phyloP scores from a whole-genome alignment of 2,113 vertebrate genomes.

The Hydropotes inermis region DNA sequence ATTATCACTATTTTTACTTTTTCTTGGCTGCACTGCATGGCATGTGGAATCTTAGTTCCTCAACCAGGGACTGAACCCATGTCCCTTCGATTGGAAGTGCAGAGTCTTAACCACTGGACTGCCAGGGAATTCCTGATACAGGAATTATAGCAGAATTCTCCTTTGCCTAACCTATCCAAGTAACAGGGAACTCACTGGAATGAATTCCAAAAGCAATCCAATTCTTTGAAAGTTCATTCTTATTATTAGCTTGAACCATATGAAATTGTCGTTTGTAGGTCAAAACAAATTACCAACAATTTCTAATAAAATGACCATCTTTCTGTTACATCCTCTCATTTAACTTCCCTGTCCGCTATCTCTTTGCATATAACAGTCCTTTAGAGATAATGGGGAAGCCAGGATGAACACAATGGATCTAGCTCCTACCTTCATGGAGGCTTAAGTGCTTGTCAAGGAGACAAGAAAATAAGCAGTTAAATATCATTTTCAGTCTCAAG shows the following conservation, averaged over 20 bases:
- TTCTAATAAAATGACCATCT: background rate
- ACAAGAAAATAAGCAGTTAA: background rate
- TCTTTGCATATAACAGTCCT: background rate
- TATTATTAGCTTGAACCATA: background rate
- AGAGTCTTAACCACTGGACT: background rate
- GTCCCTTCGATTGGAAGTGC: background rate
- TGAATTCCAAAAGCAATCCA: background rate
- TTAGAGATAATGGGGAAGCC: background rate
- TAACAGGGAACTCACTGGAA: background rate
- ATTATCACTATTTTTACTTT: background rate
- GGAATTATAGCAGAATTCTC: background rate
- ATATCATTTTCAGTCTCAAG: background rate
- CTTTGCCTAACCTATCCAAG: background rate
- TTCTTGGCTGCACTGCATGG: background rate
- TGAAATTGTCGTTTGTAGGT: background rate
- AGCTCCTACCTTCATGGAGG: background rate
- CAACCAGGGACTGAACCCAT: background rate
- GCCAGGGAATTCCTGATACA: background rate
- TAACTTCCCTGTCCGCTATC: background rate
- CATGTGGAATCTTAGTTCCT: background rate
- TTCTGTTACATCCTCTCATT: background rate
- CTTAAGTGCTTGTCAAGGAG: background rate
- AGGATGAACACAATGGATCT: background rate
- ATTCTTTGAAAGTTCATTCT: background rate
- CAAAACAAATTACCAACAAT: background rate